phyloP scores from a whole-genome alignment of 2,888 invertebrate genomes.

The Cheilosia urbana region DNA sequence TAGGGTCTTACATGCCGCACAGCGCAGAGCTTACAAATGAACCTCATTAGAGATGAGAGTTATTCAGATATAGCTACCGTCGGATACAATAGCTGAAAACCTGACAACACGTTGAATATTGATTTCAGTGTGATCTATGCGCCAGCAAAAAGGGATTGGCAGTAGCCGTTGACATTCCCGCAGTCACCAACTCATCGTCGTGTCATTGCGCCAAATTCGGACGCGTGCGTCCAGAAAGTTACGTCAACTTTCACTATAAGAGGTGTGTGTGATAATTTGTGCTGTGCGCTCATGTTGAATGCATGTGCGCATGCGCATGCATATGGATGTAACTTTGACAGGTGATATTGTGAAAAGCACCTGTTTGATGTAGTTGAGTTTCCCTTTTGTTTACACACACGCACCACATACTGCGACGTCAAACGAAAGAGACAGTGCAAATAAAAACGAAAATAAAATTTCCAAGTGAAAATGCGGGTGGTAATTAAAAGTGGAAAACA shows the following conservation, averaged over 20 bases:
- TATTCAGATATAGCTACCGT: slow-evolving; percentile 47
- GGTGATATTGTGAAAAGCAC: slow-evolving; percentile 66
- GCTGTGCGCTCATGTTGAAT: slow-evolving; percentile 7
- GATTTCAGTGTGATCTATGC: slow-evolving; percentile 51
- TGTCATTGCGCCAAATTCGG: slow-evolving; percentile 67
- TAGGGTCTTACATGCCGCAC: slow-evolving; percentile 49
- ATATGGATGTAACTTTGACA: slow-evolving; percentile 66
- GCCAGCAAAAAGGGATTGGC: slow-evolving; percentile 54
- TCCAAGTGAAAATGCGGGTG: slow-evolving; percentile 56
- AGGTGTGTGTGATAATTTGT: slow-evolving; percentile 16
- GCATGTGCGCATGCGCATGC: slow-evolving; percentile 57
- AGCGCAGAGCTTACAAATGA: slow-evolving; percentile 63
- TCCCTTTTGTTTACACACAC: slow-evolving; percentile 62
- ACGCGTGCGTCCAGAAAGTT: slow-evolving; percentile 53
- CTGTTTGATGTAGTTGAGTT: slow-evolving; percentile 61
- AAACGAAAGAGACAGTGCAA: slow-evolving; percentile 47
- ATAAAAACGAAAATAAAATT: slow-evolving; percentile 26
- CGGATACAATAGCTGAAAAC: slow-evolving; percentile 55
- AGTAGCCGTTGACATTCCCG: slow-evolving; percentile 39
- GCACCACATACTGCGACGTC: slow-evolving; percentile 20
- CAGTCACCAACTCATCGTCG: slow-evolving; percentile 11
- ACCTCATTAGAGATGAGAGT: slow-evolving; percentile 56
- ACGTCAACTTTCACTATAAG: slow-evolving; percentile 73
- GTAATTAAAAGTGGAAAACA: slow-evolving; percentile 67
- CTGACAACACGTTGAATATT: slow-evolving; percentile 49